Evolutionary conservation across 2,113 vertebrate genomes (phyloP), one percentile per base, ranked within the genome.

Genomic region (Tragelaphus strepsiceros): DNA sequence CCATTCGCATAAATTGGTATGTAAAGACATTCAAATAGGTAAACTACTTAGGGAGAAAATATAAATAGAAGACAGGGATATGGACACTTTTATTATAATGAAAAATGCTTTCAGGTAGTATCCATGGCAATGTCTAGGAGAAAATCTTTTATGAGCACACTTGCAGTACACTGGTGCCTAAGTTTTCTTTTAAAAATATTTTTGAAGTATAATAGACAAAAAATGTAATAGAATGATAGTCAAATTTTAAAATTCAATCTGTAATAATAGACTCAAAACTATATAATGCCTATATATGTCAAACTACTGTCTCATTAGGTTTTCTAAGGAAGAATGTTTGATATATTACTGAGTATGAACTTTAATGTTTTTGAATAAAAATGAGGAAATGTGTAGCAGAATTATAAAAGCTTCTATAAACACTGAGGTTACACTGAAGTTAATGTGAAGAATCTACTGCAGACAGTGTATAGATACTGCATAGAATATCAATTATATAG

Each of bases 291-390:
- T 67, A 3, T 96, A 51, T 77, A 64, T 92, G 11, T 81, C 30
- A 78, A 28, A 80, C 94, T 94, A 93, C 43, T 88, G 17, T 35
- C 59, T 71, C 56, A 82, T 17, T 85, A 92, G 9, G 6, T 88
- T 97, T 96, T 74, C 53, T 92, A 71, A 85, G 77, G 32, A 87
- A 59, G 28, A 95, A 39, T 90, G 7, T 61, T 86, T 96, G 59
- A 90, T 87, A 61, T 61, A 82, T 85, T 90, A 88, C 35, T 84
- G 71, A 84, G 9, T 35, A 62, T 56, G 46, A 97, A 91, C 7
- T 91, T 92, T 62, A 92, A 89, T 84, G 26, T 58, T 93, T 97
- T 54, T n/a, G 10, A 94, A 53, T 86, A 94, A 94, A 94, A 90
- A 54, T 94, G 64, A 96, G 49, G n/a, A 96, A 93, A 91, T 94